Evolutionary conservation across 2,888 invertebrate species (phyloP), one percentile per base, ranked within the genome.

Genomic region (Neoitamus cyanurus): DNA sequence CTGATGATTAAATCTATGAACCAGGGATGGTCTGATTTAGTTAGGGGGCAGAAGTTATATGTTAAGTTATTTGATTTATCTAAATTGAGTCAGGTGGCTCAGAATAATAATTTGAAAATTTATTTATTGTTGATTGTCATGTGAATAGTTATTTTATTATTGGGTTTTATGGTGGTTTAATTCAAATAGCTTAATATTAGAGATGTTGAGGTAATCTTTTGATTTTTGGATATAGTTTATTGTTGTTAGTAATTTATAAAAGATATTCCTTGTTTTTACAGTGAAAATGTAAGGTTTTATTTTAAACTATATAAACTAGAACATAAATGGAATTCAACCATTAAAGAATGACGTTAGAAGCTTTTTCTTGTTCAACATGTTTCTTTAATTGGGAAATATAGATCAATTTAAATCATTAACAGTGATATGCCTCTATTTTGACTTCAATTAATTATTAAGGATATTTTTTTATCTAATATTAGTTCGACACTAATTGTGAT

Each of bases 281-380:
- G 87, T 93, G 93, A 93, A 93, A 93, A 92, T 93, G 92, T 93
- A 93, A 93, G 89, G 92, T 93, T 93, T 93, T 34, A 93, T 86
- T 34, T 80, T 80, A 93, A 93, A 94, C 93, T 94, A 93, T 92
- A 92, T 92, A 93, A 93, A 92, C 92, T 11, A 92, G 92, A 93
- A 93, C 90, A 91, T 89, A 90, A 91, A 91, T 90, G 89, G 89
- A 90, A 86, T 90, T 90, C 87, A 90, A 90, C 89, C 89, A 90
- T 93, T 92, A 92, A 90, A 88, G 90, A 91, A 91, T 92, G 92
- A 93, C 94, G 93, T 94, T 94, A 94, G 94, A 92, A 93, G 93
- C 93, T 94, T 93, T 91, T 89, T 88, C 87, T 89, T 90, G 91
- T 90, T 90, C 90, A 89, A 34, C 90, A 89, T 93, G 93, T 93